Base-by-base conservation (phyloP, 2,888 invertebrate species). In the Drosophila kanekoi region DNA sequence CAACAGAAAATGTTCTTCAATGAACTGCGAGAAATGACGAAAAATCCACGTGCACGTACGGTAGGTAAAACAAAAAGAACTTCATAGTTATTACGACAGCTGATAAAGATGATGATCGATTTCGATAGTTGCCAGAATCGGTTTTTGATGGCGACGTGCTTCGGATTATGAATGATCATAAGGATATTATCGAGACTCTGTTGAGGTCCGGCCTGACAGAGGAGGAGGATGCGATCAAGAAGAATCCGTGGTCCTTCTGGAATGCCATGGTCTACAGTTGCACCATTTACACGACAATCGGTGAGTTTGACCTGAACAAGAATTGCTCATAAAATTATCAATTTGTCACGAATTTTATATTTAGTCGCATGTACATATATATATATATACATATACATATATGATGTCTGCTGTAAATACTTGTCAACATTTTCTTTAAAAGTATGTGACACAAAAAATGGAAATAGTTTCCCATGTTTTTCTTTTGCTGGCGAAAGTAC, bases 221-320 rank as follows among this genome's bases (percentile, higher is more conserved):
- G 13, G 87, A 90, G 49, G 58, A 88, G 45, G 74, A 83, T 20
- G 33, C 44, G 0, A 41, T 65, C 1, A 93, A 93, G 75, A 93
- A 93, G 61, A 93, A 93, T 70, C 93, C 93, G 1, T 97, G 97
- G 97, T 94, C 95, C 0, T 96, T 97, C 90, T 96, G 96, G 96
- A 97, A 97, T 90, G 94, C 97, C 0, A 95, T 97, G 92, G 97
- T 97, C 84, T 97, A 96, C 86, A 96, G 97, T 77, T 96, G 97
- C 43, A 97, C 97, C 23, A 96, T 97, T 89, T 97, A 96, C 87
- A 97, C 97, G 11, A 97, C 97, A 11, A 97, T 97, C 89, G 97
- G 97, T 97, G 89, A 94, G 95, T 92, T 32, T 5, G 4, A 11
- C 11, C 5, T 18, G 41, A 20, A 18, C 52, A 43, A n/a, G n/a